Evolutionary conservation across 2,888 invertebrate genomes (phyloP), one percentile per base, ranked within the genome.

Genomic region (Microctonus hyperodae): DNA sequence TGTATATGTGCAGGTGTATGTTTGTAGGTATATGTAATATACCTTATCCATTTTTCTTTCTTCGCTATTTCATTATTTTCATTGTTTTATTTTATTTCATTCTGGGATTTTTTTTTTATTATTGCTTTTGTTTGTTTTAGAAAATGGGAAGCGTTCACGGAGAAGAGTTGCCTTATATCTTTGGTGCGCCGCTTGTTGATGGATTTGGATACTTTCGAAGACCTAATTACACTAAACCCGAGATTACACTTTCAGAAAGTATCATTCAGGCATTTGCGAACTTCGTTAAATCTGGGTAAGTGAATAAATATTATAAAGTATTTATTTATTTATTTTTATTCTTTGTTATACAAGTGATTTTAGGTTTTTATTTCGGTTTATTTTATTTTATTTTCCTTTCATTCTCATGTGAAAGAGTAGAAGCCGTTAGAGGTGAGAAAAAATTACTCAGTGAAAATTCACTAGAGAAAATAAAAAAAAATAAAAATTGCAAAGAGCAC

Each of bases 61-160:
- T 55, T 55, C 6, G 16, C 31, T 55, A n/a, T 55, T 55, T 55
- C 28, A 16, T 16, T 16, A n/a, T 58, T 58, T 13, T n/a, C n/a
- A 11, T n/a, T 35, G 11, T 40, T 40, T 23, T 37, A 11, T n/a
- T 22, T 16, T 11, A 22, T 11, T 20, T 28, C 3, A 2, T 22
- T 3, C n/a, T n/a, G n/a, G n/a, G n/a, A 28, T 40, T 13, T 28
- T 50, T 9, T 7, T 22, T 50, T 9, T 0, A 51, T 50, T 7
- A 28, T 6, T 23, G n/a, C 9, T 13, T 37, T 13, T 10, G 16
- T 55, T 25, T 74, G 25, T 53, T 44, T 20, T 87, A 96, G 91
- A 88, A 94, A 72, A 93, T 95, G 91, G 96, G 96, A 20, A 94
- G 95, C 0, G 94, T 95, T 2, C 95, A 96, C 79, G 96, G 96